Evolutionary conservation across 2,888 invertebrate genomes (phyloP), one percentile per base, ranked within the genome.

Genomic region (Heliconius cydno): DNA sequence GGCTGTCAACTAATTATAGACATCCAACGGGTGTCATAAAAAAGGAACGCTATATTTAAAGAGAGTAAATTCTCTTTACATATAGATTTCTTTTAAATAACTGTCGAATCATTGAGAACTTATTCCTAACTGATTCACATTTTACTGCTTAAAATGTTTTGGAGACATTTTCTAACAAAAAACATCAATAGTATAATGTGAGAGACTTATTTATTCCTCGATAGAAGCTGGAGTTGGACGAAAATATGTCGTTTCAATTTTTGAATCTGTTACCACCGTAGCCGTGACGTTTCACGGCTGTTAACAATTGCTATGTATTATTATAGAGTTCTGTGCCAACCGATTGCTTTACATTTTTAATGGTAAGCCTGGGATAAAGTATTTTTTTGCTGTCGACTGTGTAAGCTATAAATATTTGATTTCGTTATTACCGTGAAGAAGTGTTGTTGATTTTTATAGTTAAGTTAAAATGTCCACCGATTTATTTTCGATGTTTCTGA

Each of bases 321-420:
- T 77, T 77, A 65, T 77, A 77, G 57, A 57, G 73, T 68, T 73
- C 70, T 41, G 13, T 30, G 30, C 57, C 60, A 75, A 74, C 60
- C 68, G 78, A 75, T 79, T 78, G 57, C 68, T 74, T 73, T 78
- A 77, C 73, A 80, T 80, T 80, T 70, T 80, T 65, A 74, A 77
- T 77, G 77, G 72, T 63, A 68, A 80, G 77, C 74, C 80, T 80
- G 77, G 77, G 80, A 80, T 77, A 80, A 77, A 74, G 25, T 71
- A 81, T 77, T 82, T 81, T n/a, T 81, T 82, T 82, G 74, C 70
- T 77, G 78, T 81, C 78, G 79, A 77, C 78, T 70, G 77, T 68
- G 46, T 81, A 74, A 71, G 78, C 78, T 63, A 46, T 82, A 81
- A 82, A 82, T 82, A 81, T 82, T 82, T 82, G 81, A 81, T 72